Base-by-base conservation (phyloP, 2,797 vertebrate species). In the Neostethus bicornis region DNA sequence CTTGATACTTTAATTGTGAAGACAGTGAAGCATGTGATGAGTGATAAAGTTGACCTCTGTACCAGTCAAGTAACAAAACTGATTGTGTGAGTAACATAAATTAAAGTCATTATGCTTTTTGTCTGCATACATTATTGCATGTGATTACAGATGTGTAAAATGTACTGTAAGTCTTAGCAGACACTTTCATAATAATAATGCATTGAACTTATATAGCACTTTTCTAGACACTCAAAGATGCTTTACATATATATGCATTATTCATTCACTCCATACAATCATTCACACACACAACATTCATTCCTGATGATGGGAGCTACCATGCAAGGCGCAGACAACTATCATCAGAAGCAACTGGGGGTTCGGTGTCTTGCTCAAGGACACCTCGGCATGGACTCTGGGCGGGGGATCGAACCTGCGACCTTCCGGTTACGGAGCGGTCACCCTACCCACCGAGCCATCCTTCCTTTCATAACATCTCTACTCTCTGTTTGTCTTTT, bases 21-120 rank as follows among this genome's bases (percentile, higher is more conserved):
- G 38, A 76, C 54, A 56, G 54, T 62, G 55, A 59, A 50, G 51
- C 58, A 29, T 62, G 60, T 25, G 47, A 16, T 39, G 51, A 44
- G 41, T 39, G 29, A 35, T 66, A 34, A 51, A 61, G 76, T 53
- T 60, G 73, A 71, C 64, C 69, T 67, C 17, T 59, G 39, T 49
- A 44, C 32, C 45, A 56, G 58, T 72, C 38, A 77, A 67, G 63
- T 70, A 76, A 47, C 66, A 61, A 74, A 77, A 70, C n/a, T 74
- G 45, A 66, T 55, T 31, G 70, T 64, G 58, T 66, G 51, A 61
- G 43, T 62, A 44, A 75, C 48, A 53, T 56, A 59, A 80, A 75
- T 79, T 61, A 78, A 28, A 70, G 48, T 51, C 16, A 7, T 45
- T 2, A 7, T 47, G 25, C 7, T 28, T 41, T 49, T 43, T 55